Conservation (phyloP, 1,140 invertebrate species). For the Cydia pomonella region DNA sequence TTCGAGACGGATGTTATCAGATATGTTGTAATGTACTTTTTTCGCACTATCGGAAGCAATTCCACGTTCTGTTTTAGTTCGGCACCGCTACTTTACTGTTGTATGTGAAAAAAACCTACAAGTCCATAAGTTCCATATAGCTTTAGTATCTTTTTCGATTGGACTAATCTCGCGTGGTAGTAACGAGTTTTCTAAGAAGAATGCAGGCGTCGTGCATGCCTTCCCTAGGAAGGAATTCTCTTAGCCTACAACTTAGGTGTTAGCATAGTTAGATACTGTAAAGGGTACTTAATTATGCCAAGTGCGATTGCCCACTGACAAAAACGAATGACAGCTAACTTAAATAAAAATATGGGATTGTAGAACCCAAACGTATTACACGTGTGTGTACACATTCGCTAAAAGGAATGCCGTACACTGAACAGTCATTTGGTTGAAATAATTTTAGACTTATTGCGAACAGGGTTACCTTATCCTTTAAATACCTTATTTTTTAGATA, state of each 20-base stretch:
- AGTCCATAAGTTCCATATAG: neutral
- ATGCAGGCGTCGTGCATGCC: neutral
- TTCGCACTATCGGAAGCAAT: slow-evolving; percentile 26
- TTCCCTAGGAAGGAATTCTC: slow-evolving; percentile 7
- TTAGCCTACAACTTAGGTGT: slow-evolving; percentile 21
- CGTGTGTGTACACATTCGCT: neutral
- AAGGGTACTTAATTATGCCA: slow-evolving; percentile 27
- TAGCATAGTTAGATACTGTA: slow-evolving; percentile 8
- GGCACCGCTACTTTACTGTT: neutral
- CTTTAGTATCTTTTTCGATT: slow-evolving; percentile 19
- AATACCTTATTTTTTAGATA: too few relatives aligned
- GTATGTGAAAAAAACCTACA: neutral
- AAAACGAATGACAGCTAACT: slow-evolving; percentile 19
- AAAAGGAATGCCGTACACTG: too few relatives aligned
- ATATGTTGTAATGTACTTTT: slow-evolving; percentile 23
- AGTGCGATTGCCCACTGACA: neutral
- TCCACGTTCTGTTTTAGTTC: slow-evolving; percentile 31
- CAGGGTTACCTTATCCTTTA: too few relatives aligned
- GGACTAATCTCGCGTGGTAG: slow-evolving; percentile 11
- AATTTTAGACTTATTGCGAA: too few relatives aligned
- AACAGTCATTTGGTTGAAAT: too few relatives aligned
- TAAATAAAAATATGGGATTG: neutral
- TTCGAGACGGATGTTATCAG: neutral
- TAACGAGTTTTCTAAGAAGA: slow-evolving; percentile 30
- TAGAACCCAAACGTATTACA: neutral